Evolutionary conservation across 92 coral and sea anemone genomes (phyloP).

Genomic region (Epizoanthus rinbou): DNA sequence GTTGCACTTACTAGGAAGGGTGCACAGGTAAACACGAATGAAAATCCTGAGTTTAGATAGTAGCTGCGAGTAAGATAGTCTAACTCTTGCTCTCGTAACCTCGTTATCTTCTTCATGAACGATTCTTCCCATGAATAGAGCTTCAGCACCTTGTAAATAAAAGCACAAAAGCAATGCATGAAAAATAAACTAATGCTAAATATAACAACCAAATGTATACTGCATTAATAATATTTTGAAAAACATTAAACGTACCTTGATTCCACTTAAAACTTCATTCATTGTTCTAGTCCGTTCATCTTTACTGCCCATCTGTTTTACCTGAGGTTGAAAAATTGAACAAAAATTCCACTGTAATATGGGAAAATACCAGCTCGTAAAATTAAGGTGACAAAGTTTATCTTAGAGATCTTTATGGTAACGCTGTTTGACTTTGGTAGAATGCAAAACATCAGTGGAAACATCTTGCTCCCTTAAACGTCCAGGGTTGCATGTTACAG

Average conservation of each 20-base stretch:
- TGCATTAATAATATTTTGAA: not conserved
- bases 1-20: conserved; percentile 81
- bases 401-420: no score
- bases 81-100: conserved; percentile 73
- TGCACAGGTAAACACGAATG: conserved; percentile 75
- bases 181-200: not conserved
- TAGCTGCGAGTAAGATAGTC: conserved; percentile 61
- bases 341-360: not conserved
- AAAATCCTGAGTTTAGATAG: conserved; percentile 63
- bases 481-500: no score
- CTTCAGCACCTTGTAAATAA: conserved; percentile 74
- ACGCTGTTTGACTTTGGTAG: no score
- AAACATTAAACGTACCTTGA: conserved; percentile 64
- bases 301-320: conserved; percentile 65
- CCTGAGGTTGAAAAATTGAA: conserved; percentile 43
- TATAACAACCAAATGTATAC: not conserved
- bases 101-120: conserved; percentile 73
- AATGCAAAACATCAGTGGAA: no score
- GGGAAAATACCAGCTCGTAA: no score
- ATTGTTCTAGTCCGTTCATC: conserved; percentile 80
- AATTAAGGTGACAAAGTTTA: no score
- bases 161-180: no score
- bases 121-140: conserved; percentile 97
- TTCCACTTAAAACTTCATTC: conserved; percentile 91
- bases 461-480: no score